Conservation (phyloP, 2,888 invertebrate genomes). For the Diplolepis rosae region DNA sequence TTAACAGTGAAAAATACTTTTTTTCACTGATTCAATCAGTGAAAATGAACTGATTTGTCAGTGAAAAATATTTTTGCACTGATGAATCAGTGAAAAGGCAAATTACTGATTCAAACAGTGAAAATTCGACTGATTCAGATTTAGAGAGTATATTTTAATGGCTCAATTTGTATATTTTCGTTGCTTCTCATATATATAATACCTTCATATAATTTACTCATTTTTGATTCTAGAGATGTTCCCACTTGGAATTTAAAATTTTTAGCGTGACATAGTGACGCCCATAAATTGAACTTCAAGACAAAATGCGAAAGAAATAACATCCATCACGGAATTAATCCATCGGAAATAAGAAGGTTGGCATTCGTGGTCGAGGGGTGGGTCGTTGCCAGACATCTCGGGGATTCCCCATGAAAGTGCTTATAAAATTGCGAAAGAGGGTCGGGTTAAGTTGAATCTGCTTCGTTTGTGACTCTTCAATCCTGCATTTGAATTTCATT, state of each 20-base stretch:
- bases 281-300: background rate
- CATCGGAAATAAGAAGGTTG: constrained; percentile 20
- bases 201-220: no score
- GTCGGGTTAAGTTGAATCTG: background rate
- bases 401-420: constrained; percentile 3
- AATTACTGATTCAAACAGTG: no score
- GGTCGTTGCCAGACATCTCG: background rate
- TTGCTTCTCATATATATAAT: no score
- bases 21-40: no score
- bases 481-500: constrained; percentile 22
- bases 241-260: background rate
- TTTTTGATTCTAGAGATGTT: background rate
- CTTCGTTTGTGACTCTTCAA: background rate
- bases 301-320: background rate
- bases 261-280: background rate
- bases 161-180: no score
- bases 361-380: constrained; percentile 16
- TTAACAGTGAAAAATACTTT: no score
- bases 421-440: background rate
- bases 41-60: no score
- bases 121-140: no score
- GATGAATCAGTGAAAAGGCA: no score
- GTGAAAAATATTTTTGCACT: no score
- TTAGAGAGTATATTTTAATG: no score
- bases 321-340: constrained; percentile 11